Evolutionary conservation across 2,113 vertebrate species (phyloP).

Genomic region (Hepsetus odoe): DNA sequence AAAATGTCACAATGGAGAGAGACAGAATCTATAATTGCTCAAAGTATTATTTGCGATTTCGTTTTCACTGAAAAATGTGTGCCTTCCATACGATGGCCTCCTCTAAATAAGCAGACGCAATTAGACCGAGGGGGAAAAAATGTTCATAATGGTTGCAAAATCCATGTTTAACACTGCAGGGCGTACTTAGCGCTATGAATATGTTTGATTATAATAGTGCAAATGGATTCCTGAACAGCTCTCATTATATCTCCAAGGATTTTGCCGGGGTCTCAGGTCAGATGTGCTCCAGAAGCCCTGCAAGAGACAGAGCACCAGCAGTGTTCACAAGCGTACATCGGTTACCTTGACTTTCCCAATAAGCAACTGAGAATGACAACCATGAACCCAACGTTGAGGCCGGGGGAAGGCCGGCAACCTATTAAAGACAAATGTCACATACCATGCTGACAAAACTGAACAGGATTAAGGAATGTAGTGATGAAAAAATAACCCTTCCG

Average conservation of each 20-base stretch:
- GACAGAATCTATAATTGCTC: constrained; percentile 18
- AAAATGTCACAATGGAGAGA: neutral
- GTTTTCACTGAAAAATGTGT: constrained; percentile 21
- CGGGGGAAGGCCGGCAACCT: neutral
- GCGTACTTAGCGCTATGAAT: constrained; percentile 34
- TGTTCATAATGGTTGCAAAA: constrained; percentile 50
- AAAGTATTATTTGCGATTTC: constrained; percentile 24
- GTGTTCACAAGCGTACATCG: constrained; percentile 10
- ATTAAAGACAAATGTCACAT: constrained; percentile 14
- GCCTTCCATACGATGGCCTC: constrained; percentile 45
- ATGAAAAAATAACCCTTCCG: neutral
- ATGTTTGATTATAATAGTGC: constrained; percentile 50
- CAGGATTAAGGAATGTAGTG: neutral
- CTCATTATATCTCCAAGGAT: constrained; percentile 52
- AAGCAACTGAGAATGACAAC: constrained; percentile 21
- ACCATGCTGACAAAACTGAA: neutral
- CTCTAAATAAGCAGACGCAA: constrained; percentile 44
- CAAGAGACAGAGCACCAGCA: constrained; percentile 15
- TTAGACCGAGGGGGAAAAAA: constrained; percentile 31
- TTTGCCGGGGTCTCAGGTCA: constrained; percentile 39
- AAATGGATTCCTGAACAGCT: constrained; percentile 53
- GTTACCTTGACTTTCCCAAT: constrained; percentile 23
- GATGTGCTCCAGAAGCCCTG: constrained; percentile 24
- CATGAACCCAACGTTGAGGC: neutral
- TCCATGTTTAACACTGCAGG: constrained; percentile 47